Evolutionary conservation across 1,140 invertebrate species (phyloP), one percentile per base, ranked within the genome.

Genomic region (Ceratina calcarata): DNA sequence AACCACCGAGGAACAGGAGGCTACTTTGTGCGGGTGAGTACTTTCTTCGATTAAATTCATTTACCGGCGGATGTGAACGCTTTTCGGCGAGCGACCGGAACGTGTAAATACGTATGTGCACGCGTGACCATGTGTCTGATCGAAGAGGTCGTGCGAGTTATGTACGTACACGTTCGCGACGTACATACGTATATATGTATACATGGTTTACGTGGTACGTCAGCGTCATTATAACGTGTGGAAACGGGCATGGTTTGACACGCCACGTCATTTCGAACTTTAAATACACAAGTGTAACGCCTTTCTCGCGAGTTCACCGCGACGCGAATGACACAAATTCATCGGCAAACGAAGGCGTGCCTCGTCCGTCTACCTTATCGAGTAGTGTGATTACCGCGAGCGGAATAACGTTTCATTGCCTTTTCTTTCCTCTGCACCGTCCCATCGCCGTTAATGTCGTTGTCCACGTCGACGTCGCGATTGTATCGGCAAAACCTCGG

Each of bases 1-100:
- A 88, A 89, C 90, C 65, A 90, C 90, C 69, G 91, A 91, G 76
- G 91, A 92, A 77, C 88, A 90, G 74, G 92, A 92, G 78, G 69
- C 87, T 7, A 90, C 91, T 27, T 82, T 92, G 85, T 93, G 91
- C 86, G 90, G 92, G 93, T 93, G 83, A 92, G 91, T 90, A 12
- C 76, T 37, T 24, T 64, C 3, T 16, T 13, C n/a, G n/a, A n/a
- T 57, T 2, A 20, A 2, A 32, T n/a, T 32, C 13, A 45, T 51
- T 57, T 18, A 3, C 18, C 58, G 22, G 12, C 10, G 20, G 53
- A 16, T 22, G 49, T 22, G 27, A 16, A 74, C 45, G 24, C 12
- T 64, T 37, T 58, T 27, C 37, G 37, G 20, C 20, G 45, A 18
- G 49, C n/a, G 24, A 27, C 2, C 51, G 70, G 67, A 55, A 27